Evolutionary conservation across 2,888 invertebrate species (phyloP).

Genomic region (Aleiodes leptofemur): DNA sequence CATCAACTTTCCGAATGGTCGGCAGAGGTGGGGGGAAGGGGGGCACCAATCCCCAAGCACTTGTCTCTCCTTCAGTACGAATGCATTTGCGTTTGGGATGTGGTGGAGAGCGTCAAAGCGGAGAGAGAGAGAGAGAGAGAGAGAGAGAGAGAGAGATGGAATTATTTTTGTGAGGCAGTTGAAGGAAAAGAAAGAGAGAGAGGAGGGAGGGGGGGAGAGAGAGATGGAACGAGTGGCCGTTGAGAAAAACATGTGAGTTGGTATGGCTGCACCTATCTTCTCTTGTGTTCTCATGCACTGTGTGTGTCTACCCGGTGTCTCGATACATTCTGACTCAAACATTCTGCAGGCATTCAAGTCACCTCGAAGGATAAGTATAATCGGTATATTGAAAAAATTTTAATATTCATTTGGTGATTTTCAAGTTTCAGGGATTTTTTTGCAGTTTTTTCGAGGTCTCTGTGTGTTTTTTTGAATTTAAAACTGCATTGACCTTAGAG

Average conservation of each 20-base stretch:
- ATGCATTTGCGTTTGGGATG: constrained; percentile 11
- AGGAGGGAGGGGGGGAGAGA: not conserved
- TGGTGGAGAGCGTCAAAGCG: not conserved
- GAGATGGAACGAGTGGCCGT: constrained; percentile 19
- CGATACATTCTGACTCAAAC: constrained; percentile 25
- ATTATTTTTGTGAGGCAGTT: too few relatives aligned
- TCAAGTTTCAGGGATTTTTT: not conserved
- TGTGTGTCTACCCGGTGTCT: constrained; percentile 52
- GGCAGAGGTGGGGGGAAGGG: constrained; percentile 14
- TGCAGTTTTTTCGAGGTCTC: constrained; percentile 6
- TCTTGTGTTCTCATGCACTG: constrained; percentile 30
- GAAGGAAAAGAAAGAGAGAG: not conserved
- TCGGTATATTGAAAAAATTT: too few relatives aligned
- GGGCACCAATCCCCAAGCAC: constrained; percentile 33
- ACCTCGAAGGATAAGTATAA: not conserved
- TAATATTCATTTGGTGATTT: too few relatives aligned
- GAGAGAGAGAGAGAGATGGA: not conserved
- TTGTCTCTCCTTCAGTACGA: constrained; percentile 10
- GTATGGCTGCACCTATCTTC: constrained; percentile 19
- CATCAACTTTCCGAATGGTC: constrained; percentile 42
- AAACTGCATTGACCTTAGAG: too few relatives aligned
- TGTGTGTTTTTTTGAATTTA: not conserved
- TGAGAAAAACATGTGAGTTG: constrained; percentile 15
- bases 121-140: not conserved
- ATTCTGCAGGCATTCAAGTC: constrained; percentile 48